Percentiles rank a stretch among this genome's conserved stretches.
Conservation (phyloP, 1,140 invertebrate genomes). For the Babylonia areolata region DNA sequence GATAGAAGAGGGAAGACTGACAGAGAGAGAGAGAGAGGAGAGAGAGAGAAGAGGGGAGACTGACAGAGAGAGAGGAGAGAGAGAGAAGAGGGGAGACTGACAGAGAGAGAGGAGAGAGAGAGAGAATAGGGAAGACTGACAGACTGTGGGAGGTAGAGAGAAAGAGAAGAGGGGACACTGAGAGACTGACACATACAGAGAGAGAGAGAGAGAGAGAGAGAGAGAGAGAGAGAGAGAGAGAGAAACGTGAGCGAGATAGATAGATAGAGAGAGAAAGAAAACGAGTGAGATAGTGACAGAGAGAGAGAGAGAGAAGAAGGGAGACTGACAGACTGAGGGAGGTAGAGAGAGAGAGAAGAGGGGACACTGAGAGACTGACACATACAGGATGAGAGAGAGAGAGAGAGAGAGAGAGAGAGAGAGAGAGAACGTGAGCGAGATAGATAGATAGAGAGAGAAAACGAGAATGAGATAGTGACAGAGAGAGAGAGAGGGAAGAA, state of each 20-base stretch:
- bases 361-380: not conserved
- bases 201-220: not conserved
- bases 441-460: not conserved
- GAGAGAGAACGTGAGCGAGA: not conserved
- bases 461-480: not conserved
- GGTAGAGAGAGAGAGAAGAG: not conserved
- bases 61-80: not conserved
- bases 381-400: not conserved
- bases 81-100: not conserved
- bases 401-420: not conserved
- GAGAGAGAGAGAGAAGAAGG: not conserved
- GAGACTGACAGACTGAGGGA: not conserved
- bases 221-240: not conserved
- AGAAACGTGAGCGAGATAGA: not conserved
- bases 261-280: not conserved
- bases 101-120: conserved; percentile 6
- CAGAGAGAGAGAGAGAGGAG: not conserved
- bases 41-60: not conserved
- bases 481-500: not conserved
- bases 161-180: not conserved
- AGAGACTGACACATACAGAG: not conserved
- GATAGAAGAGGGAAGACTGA: not conserved
- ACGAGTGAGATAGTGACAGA: conserved; percentile 2
- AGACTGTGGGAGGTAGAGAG: not conserved
- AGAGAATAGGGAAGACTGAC: not conserved